These are phyloP conservation scores for Yponomeuta plumbellus DNA, from an alignment of 2,888 invertebrate genomes.

Conservation along the genomic window DNA sequence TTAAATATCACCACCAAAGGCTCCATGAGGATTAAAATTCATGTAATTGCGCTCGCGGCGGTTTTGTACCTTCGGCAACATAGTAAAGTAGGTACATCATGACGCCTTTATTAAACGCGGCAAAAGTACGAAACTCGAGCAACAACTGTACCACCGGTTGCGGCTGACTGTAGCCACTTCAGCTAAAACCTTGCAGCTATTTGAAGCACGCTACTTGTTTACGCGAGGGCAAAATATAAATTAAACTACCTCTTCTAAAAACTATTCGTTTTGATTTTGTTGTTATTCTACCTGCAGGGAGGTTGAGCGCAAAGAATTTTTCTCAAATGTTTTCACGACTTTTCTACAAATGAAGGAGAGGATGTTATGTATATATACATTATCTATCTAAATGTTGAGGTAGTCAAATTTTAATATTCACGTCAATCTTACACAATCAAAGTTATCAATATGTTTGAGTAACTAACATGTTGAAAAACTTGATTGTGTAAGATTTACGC, in stretches of 20 bases:
- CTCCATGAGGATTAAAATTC: conserved; percentile 58
- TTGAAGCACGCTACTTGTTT: conserved; percentile 6
- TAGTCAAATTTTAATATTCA: too few species aligned
- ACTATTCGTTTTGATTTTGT: conserved; percentile 9
- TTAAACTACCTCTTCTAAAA: conserved; percentile 3
- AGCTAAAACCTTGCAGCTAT: background rate
- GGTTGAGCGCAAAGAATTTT: background rate
- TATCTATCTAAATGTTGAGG: too few species aligned
- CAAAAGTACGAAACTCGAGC: background rate
- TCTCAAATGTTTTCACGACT: background rate
- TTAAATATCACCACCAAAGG: conserved; percentile 51
- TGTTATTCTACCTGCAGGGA: background rate
- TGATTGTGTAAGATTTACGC: too few species aligned
- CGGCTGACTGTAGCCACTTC: background rate
- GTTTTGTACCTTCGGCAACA: conserved; percentile 24
- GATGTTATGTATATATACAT: too few species aligned
- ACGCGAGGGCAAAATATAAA: conserved; percentile 9
- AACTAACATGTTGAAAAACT: too few species aligned
- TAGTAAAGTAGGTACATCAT: background rate
- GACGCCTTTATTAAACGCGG: background rate
- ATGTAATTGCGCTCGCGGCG: conserved; percentile 49
- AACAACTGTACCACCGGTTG: background rate
- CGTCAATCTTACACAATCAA: too few species aligned
- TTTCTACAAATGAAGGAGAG: background rate
- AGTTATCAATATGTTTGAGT: too few species aligned